These are phyloP conservation scores for Drosophila aff. DNA, from an alignment of 1,140 invertebrate genomes.

Conservation along the genomic window DNA sequence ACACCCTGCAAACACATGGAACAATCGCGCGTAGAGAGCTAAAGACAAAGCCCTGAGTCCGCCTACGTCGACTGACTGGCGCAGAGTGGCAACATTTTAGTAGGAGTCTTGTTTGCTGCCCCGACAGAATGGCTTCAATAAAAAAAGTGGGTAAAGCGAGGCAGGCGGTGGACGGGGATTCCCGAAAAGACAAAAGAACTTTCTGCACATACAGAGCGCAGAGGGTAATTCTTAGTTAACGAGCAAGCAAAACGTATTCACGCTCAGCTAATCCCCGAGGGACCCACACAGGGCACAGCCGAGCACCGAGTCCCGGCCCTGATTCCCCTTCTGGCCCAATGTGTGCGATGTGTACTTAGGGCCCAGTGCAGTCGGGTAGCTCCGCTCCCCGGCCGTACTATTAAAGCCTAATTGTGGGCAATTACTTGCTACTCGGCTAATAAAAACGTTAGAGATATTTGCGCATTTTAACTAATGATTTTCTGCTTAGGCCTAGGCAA, in stretches of 20 bases:
- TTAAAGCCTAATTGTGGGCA: slow-evolving; percentile 79
- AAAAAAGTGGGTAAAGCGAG: slow-evolving; percentile 58
- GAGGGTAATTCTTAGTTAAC: slow-evolving; percentile 78
- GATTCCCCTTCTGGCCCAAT: slow-evolving; percentile 28
- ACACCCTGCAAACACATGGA: background rate
- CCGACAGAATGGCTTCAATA: slow-evolving; percentile 57
- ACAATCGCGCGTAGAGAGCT: background rate
- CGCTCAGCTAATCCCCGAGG: slow-evolving; percentile 72
- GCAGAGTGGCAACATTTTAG: slow-evolving; percentile 29
- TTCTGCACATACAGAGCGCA: slow-evolving; percentile 24
- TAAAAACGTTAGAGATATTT: slow-evolving; percentile 83
- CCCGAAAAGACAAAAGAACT: slow-evolving; percentile 24
- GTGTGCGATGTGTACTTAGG: slow-evolving; percentile 57
- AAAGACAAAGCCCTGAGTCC: background rate
- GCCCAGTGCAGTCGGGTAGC: slow-evolving; percentile 39
- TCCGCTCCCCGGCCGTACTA: slow-evolving; percentile 59
- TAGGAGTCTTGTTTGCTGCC: slow-evolving; percentile 20
- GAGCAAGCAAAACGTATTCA: slow-evolving; percentile 77
- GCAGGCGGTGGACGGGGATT: slow-evolving; percentile 40
- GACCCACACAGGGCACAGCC: slow-evolving; percentile 15
- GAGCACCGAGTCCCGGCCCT: slow-evolving; percentile 1
- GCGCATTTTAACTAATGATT: slow-evolving; percentile 82
- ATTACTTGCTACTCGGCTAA: slow-evolving; percentile 76
- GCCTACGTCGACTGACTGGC: slow-evolving; percentile 2
- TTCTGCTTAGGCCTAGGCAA: slow-evolving; percentile 73